Evolutionary conservation across 2,888 invertebrate genomes (phyloP), one percentile per base, ranked within the genome.

Genomic region (Cyclophora punctaria): DNA sequence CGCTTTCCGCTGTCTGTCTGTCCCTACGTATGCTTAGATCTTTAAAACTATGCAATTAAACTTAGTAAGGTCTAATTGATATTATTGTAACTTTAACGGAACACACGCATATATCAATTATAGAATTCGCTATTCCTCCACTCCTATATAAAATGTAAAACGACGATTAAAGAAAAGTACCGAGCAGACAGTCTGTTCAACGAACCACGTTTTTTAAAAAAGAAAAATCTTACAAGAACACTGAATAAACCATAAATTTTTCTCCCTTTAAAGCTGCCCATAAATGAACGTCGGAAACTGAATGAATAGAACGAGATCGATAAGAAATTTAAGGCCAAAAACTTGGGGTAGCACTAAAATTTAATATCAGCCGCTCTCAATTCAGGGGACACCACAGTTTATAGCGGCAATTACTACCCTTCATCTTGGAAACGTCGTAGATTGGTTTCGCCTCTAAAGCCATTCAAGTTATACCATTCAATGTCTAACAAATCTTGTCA

Each of bases 381-480:
- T 78, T 80, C 69, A 67, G 73, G 73, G 74, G 80, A 80, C 80
- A 83, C 78, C 82, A 74, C 80, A 78, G 63, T 86, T 87, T 84
- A 87, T 80, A 67, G 75, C 64, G 55, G 75, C 85, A 82, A 86
- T 87, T 83, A 81, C 83, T 77, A 81, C 75, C 81, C 80, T 79
- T 83, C 83, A 80, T 81, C 77, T 77, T 68, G 66, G 73, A 78
- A 82, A 82, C 76, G 71, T 56, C 73, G 72, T 69, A 76, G 78
- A 85, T 83, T 81, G 83, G 76, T 76, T 78, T 75, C 67, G 71
- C 69, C 72, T 78, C 85, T 82, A 86, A 80, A 73, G 76, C 73
- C 73, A 75, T 78, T 20, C 20, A 20, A 20, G 20, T 20, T 20
- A 20, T 20, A 20, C 20, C 20, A 20, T 20, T 20, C 20, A 20